Base-by-base conservation (phyloP, 2,888 invertebrate genomes). In the Adelphocoris suturalis region DNA sequence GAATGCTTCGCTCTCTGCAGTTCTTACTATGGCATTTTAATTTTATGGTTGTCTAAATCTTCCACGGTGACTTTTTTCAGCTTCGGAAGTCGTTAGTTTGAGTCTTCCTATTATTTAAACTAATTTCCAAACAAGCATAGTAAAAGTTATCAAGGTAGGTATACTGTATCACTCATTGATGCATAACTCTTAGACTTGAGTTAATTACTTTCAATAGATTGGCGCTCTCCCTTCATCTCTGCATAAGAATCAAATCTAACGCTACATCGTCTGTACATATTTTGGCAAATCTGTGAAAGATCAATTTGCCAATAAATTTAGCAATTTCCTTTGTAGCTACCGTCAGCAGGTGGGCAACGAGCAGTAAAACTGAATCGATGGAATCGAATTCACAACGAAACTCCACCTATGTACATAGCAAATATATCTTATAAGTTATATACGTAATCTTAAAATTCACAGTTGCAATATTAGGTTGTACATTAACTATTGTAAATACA, bases 381-480 rank as follows among this genome's bases (percentile, higher is more conserved):
- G 68, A 68, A 27, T 23, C 23, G 68, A 68, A 68, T 68, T 68
- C 23, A 68, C 68, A 23, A 12, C 19, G 68, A 68, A 68, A 68
- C 23, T 68, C 57, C 57, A 57, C 57, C 57, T 57, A 16, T 68
- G 68, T 68, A 68, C 23, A 68, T 68, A 23, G 0, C n/a, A 57
- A 16, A 57, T 23, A 23, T n/a, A 61, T 68, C 23, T 52, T 23
- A 4, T 68, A 19, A 68, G 68, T 19, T 68, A n/a, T 57, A 23
- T 19, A 68, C 23, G 68, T 68, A 68, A 19, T 68, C 23, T 68
- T 68, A 68, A 68, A 23, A 19, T 7, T 27, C 68, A 37, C n/a
- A 68, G 68, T 68, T 68, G 68, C 68, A 68, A 68, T 68, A 68
- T 68, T 68, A 68, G 68, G 68, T 68, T 68, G 68, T 68, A 68